Evolutionary conservation across 2,113 vertebrate species (phyloP), one percentile per base, ranked within the genome.

Genomic region (Lepisosteus osseus): DNA sequence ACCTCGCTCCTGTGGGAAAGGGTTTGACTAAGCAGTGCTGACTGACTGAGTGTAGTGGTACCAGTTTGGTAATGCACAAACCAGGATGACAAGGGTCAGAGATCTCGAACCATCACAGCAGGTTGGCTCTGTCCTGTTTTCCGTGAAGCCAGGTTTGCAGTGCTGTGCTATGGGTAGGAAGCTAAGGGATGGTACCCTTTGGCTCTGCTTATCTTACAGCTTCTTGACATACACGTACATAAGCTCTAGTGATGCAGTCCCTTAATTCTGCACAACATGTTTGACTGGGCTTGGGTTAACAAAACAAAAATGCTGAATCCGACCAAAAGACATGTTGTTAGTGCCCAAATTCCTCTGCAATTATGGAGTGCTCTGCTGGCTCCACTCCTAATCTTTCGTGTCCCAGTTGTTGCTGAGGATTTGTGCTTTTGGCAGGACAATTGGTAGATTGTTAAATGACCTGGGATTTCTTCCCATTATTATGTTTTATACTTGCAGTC

Each of bases 381-480:
- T 64, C 2, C 41, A 3, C 6, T 54, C 62, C 68, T 65, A 29
- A 67, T 65, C 68, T 68, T 41, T 41, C 69, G 56, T 44, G 47
- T 72, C 12, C 65, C 54, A 54, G 8, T 70, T 47, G 13, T 6
- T 74, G 64, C 54, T 11, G 1, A 8, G 14, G 15, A 42, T 62
- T 66, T 63, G 40, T 55, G 12, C 9, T 61, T 69, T 72, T 68
- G 59, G 15, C 64, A 61, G 54, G 57, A 68, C 63, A 74, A 47
- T 68, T 14, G 8, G 2, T 14, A 54, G 54, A 71, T 69, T 67
- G 69, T 76, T 78, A 65, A 54, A 70, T 69, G 47, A 62, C 54
- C n/a, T 29, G 3, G 55, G 40, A 45, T 47, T 43, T 61, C 65
- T 72, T 7, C 44, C 13, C 17, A 54, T 64, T 61, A 3, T 3